Conservation (phyloP, 2,797 vertebrate species). For the Macroramphosus scolopax region DNA sequence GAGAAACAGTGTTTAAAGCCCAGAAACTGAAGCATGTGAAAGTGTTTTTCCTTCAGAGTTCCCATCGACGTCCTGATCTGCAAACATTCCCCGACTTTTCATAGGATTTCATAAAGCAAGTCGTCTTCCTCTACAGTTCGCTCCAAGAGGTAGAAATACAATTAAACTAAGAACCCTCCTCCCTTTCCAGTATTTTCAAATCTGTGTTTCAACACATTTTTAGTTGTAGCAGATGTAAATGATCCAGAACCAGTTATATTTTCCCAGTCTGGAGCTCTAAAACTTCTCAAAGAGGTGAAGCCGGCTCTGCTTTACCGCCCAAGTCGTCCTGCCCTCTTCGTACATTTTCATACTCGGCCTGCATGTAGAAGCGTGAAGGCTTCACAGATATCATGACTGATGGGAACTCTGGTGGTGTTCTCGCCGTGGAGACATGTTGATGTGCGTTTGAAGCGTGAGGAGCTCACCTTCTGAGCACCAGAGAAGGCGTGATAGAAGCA, state of each 20-base stretch:
- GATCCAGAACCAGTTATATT: too few species aligned
- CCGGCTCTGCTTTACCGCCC: too few species aligned
- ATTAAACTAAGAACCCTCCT: not conserved
- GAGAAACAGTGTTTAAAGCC: slow-evolving; percentile 29
- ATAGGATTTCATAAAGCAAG: not conserved
- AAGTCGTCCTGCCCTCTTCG: too few species aligned
- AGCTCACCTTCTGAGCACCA: slow-evolving; percentile 96
- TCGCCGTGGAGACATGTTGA: slow-evolving; percentile 13
- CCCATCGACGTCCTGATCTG: slow-evolving; percentile 12
- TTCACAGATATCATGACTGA: not conserved
- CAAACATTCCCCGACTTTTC: not conserved
- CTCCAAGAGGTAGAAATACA: not conserved
- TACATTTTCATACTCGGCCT: too few species aligned
- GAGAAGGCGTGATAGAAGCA: slow-evolving; percentile 99
- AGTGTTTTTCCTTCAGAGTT: slow-evolving; percentile 19
- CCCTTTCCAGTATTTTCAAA: not conserved
- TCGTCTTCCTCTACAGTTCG: not conserved
- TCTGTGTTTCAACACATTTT: too few species aligned
- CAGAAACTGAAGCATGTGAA: slow-evolving; percentile 25
- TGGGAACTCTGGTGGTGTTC: slow-evolving; percentile 30
- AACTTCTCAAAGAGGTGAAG: too few species aligned
- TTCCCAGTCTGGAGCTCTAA: too few species aligned
- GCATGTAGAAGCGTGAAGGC: too few species aligned
- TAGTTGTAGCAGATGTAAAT: not conserved
- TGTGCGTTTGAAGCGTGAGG: slow-evolving; percentile 32